Conservation (phyloP, 1,140 invertebrate species). For the Drosophila rhopaloa region DNA sequence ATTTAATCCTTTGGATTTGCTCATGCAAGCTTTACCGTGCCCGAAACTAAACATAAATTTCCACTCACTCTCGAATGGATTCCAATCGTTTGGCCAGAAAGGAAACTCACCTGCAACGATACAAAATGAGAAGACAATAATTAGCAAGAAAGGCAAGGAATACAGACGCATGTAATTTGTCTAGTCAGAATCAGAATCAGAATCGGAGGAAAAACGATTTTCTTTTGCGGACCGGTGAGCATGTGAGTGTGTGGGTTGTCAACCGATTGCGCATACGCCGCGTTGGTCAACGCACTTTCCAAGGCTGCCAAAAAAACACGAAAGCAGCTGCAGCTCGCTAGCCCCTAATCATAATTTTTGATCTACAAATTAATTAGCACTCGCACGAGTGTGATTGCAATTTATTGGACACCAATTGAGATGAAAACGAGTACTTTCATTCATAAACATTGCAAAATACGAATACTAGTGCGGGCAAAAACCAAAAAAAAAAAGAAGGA, state of each 20-base stretch:
- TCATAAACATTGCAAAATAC: constrained; percentile 70
- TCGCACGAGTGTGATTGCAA: constrained; percentile 76
- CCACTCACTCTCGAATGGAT: constrained; percentile 2
- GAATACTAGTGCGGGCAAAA: constrained; percentile 4
- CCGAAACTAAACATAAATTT: constrained; percentile 11
- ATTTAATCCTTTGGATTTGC: too few relatives aligned
- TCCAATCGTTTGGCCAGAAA: constrained; percentile 18
- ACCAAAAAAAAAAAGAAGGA: constrained; percentile 9
- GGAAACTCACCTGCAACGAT: constrained; percentile 53
- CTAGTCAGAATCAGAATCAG: constrained; percentile 5
- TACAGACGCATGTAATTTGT: constrained; percentile 21
- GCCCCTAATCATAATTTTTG: constrained; percentile 75
- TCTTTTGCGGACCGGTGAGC: neutral
- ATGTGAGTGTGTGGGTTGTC: constrained; percentile 35
- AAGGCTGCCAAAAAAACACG: constrained; percentile 47
- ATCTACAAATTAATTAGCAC: constrained; percentile 79
- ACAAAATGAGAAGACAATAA: constrained; percentile 37
- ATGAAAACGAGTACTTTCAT: constrained; percentile 66
- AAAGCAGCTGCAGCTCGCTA: constrained; percentile 56
- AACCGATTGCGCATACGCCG: constrained; percentile 76
- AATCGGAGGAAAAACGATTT: neutral
- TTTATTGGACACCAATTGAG: constrained; percentile 81
- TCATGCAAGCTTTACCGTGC: neutral
- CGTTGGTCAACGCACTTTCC: constrained; percentile 74
- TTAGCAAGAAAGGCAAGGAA: constrained; percentile 28